phyloP scores from a whole-genome alignment of 2,888 invertebrate genomes.

The Enchytraeus crypticus region DNA sequence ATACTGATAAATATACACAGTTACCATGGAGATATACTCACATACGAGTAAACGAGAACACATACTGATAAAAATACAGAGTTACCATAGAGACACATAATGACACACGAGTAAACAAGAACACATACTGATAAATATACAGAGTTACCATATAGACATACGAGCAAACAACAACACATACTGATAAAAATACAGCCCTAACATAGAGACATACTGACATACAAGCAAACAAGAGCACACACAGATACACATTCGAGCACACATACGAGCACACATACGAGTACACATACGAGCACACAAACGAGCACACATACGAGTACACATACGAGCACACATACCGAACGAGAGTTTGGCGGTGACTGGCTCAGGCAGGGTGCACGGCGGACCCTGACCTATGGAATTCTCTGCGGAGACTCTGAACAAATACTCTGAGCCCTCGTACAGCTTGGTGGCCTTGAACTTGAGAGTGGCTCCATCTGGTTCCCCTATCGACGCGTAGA shows the following conservation, averaged over 20 bases:
- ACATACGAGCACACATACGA: no score
- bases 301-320: no score
- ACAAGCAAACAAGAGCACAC: not conserved
- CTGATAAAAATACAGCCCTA: not conserved
- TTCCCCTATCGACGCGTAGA: conserved; percentile 30
- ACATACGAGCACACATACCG: no score
- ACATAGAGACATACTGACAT: not conserved
- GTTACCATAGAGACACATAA: not conserved
- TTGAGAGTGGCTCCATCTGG: conserved; percentile 13
- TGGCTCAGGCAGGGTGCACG: conserved; percentile 18
- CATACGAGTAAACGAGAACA: no score
- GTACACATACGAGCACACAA: no score
- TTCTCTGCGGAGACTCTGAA: conserved; percentile 32
- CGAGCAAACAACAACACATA: no score
- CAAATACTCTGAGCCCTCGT: conserved; percentile 55
- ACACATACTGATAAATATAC: no score
- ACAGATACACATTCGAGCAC: no score
- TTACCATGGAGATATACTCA: no score
- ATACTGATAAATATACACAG: no score
- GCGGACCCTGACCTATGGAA: conserved; percentile 59
- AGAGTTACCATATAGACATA: no score
- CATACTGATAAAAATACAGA: not conserved
- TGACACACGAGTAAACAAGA: not conserved
- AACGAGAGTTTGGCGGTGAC: conserved; percentile 26
- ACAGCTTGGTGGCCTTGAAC: conserved; percentile 24